Conservation (phyloP, 1,140 invertebrate species). For the Matsumurasca onukii region DNA sequence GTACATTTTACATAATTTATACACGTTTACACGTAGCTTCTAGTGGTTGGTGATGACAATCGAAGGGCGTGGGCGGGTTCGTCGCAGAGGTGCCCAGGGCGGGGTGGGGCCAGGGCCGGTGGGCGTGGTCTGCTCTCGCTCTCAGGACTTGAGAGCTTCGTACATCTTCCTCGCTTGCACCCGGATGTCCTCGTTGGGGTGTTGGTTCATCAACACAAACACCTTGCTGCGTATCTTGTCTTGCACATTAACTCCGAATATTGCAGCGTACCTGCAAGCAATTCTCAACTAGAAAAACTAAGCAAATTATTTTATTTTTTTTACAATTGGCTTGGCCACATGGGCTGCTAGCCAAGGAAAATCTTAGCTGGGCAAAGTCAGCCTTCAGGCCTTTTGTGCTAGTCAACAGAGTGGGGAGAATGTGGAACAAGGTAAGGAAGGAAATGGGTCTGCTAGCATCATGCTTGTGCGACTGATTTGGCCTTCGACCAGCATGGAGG, state of each 20-base stretch:
- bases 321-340: no score
- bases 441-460: no score
- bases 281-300: no score
- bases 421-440: no score
- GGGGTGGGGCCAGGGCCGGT: not conserved
- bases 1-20: not conserved
- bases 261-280: constrained; percentile 51
- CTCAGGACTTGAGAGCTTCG: constrained; percentile 41
- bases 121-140: not conserved
- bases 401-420: no score
- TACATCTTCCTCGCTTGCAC: constrained; percentile 49
- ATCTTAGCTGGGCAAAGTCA: no score
- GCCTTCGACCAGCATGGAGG: no score
- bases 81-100: not conserved
- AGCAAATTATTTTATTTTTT: no score
- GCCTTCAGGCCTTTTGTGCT: no score
- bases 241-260: constrained; percentile 52
- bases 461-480: no score
- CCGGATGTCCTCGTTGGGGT: constrained; percentile 54
- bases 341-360: no score
- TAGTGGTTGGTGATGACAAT: constrained; percentile 23
- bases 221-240: constrained; percentile 53
- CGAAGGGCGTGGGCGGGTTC: constrained; percentile 19
- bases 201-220: constrained; percentile 51
- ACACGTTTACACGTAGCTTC: not conserved